Evolutionary conservation across 2,797 vertebrate species (phyloP).

Genomic region (Petrocephalus sullivani): DNA sequence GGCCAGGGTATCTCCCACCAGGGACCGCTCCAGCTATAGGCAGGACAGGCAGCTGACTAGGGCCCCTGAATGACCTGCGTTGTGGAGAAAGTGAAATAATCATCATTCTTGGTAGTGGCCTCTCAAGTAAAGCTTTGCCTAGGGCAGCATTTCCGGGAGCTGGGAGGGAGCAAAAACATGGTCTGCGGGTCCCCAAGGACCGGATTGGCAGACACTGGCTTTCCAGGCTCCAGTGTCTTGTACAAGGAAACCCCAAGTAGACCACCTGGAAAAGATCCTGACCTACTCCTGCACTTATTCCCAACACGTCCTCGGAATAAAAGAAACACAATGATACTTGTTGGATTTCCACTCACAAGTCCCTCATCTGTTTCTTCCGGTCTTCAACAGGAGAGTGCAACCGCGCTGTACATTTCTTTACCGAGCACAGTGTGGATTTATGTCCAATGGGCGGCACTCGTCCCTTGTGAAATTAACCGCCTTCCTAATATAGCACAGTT

Average conservation of each 20-base stretch:
- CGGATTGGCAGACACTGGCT: no score
- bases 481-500: conserved; percentile 9
- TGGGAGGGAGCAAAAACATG: no score
- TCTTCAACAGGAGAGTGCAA: neutral
- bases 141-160: no score
- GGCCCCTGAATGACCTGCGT: neutral
- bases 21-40: neutral
- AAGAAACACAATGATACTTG: neutral
- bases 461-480: neutral
- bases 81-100: neutral
- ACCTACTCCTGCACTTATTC: neutral
- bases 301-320: neutral
- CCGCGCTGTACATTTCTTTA: neutral
- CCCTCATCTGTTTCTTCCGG: neutral
- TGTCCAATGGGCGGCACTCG: neutral
- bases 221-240: neutral
- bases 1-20: neutral
- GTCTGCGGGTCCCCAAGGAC: no score
- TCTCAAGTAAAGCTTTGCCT: neutral
- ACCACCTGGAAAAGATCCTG: neutral
- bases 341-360: neutral
- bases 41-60: neutral
- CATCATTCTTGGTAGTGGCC: neutral
- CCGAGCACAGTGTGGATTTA: neutral
- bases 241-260: neutral